Conservation (phyloP, 2,888 invertebrate genomes). For the Drosophila anomalata region DNA sequence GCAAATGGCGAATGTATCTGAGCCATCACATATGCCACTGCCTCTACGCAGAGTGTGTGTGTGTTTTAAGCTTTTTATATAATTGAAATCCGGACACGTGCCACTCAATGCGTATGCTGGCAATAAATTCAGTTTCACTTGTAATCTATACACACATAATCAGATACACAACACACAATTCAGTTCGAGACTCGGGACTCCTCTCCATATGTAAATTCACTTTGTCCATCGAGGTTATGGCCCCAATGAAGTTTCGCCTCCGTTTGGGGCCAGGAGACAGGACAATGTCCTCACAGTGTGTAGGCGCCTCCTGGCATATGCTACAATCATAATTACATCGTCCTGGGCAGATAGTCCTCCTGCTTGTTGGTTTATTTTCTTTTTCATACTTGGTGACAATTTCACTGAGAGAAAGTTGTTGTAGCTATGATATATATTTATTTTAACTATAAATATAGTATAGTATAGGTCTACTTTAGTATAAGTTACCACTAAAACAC, state of each 20-base stretch:
- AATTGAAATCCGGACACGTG: conserved; percentile 65
- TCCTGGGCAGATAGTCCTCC: conserved; percentile 57
- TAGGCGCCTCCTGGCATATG: conserved; percentile 53
- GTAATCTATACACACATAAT: conserved; percentile 43
- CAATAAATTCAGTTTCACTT: conserved; percentile 46
- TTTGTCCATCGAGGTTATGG: conserved; percentile 18
- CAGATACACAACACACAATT: conserved; percentile 14
- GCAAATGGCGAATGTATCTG: conserved; percentile 4
- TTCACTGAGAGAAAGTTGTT: conserved; percentile 18
- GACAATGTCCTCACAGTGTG: conserved; percentile 45
- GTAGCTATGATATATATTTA: neutral
- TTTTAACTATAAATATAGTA: too few relatives aligned
- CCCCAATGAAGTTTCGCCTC: neutral
- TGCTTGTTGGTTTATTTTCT: conserved; percentile 21
- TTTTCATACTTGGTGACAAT: conserved; percentile 10
- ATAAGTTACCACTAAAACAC: too few relatives aligned
- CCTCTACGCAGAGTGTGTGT: conserved; percentile 7
- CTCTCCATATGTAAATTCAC: conserved; percentile 36
- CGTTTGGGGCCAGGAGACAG: conserved; percentile 9
- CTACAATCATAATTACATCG: conserved; percentile 70
- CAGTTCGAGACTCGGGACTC: conserved; percentile 7
- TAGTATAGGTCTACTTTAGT: too few relatives aligned
- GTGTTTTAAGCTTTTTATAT: conserved; percentile 57
- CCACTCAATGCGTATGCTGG: conserved; percentile 39
- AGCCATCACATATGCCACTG: conserved; percentile 2